Percentiles rank a stretch among this genome's conserved stretches.
Conservation (phyloP, 2,888 invertebrate species). For the Andrena chrysosceles region DNA sequence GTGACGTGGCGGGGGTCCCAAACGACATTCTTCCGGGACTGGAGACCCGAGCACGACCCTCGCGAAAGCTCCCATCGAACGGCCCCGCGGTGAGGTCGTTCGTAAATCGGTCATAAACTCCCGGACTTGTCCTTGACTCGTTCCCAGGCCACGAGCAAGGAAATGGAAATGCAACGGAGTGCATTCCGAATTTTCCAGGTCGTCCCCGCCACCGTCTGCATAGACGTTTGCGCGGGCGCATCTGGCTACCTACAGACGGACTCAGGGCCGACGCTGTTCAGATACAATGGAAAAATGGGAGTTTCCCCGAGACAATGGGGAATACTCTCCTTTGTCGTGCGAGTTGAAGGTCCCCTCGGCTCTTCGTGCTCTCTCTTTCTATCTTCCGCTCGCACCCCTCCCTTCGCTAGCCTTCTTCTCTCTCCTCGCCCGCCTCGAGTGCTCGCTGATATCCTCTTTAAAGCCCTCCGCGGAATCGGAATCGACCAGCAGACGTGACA, state of each 20-base stretch:
- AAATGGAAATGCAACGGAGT: constrained; percentile 48
- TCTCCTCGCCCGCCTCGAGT: constrained; percentile 2
- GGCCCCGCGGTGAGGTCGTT: constrained; percentile 17
- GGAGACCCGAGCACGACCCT: background rate
- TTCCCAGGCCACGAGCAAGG: constrained; percentile 29
- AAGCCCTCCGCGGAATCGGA: constrained; percentile 42
- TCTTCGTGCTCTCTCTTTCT: background rate
- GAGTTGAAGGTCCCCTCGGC: constrained; percentile 49
- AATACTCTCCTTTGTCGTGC: constrained; percentile 52
- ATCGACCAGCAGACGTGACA: constrained; percentile 58
- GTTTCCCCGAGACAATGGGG: constrained; percentile 64
- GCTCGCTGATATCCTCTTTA: constrained; percentile 57
- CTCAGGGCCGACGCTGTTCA: constrained; percentile 41
- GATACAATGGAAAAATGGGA: constrained; percentile 62
- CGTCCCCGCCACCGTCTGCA: background rate
- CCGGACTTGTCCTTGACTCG: constrained; percentile 44
- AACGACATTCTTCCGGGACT: background rate
- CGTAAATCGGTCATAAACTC: constrained; percentile 29
- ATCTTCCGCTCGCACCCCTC: background rate
- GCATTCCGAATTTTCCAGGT: constrained; percentile 53
- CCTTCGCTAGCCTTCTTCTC: background rate
- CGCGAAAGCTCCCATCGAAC: constrained; percentile 13
- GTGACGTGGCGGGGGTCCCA: background rate
- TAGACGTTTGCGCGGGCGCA: background rate
- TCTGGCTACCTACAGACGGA: background rate